Conservation (phyloP, 1,140 invertebrate species). For the Chlorops oryzae region DNA sequence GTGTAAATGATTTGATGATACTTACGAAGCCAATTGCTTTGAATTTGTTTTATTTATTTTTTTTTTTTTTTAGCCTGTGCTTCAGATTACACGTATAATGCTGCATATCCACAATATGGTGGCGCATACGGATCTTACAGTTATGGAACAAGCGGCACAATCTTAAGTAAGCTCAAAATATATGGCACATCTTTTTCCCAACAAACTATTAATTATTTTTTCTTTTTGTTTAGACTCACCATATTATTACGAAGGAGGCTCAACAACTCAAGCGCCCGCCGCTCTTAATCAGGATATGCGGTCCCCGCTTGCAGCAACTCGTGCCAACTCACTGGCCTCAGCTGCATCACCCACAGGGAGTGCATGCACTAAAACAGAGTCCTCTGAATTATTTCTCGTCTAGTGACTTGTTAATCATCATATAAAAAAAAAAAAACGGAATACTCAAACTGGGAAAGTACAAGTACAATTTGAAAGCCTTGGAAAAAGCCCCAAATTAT, state of each 20-base stretch:
- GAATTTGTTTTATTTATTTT: slow-evolving; percentile 2
- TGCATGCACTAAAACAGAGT: slow-evolving; percentile 61
- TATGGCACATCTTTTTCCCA: neutral
- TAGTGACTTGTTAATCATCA: no score
- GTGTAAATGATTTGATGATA: no score
- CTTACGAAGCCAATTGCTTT: no score
- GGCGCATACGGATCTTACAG: slow-evolving; percentile 65
- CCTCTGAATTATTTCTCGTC: slow-evolving; percentile 46
- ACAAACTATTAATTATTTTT: no score
- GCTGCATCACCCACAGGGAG: slow-evolving; percentile 67
- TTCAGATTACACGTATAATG: slow-evolving; percentile 65
- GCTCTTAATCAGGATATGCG: slow-evolving; percentile 50
- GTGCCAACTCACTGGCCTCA: slow-evolving; percentile 63
- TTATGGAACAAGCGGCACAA: slow-evolving; percentile 63
- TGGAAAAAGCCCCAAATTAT: no score
- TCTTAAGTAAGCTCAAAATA: slow-evolving; percentile 70
- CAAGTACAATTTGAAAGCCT: no score
- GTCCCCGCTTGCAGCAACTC: slow-evolving; percentile 62
- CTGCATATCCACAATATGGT: slow-evolving; percentile 69
- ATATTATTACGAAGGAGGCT: slow-evolving; percentile 58
- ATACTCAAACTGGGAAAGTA: no score
- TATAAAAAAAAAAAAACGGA: no score
- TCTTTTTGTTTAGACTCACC: slow-evolving; percentile 53
- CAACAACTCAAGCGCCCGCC: slow-evolving; percentile 50
- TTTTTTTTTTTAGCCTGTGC: slow-evolving; percentile 51